Conservation (phyloP, 2,888 invertebrate species). For the Eledone cirrhosa region DNA sequence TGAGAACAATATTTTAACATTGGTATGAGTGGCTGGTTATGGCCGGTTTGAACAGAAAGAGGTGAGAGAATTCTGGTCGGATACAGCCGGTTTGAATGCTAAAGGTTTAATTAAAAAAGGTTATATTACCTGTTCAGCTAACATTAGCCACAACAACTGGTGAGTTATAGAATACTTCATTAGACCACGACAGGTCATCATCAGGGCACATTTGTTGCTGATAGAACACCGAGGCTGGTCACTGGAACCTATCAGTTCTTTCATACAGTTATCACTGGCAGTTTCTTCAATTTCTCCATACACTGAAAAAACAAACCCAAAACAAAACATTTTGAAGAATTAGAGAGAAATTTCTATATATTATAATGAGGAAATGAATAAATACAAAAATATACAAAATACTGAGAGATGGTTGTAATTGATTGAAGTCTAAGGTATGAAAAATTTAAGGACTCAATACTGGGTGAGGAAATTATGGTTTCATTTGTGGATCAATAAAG, state of each 20-base stretch:
- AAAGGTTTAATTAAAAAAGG: too few species aligned
- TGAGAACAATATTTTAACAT: too few species aligned
- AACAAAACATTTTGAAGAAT: neutral
- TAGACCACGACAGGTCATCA: slow-evolving; percentile 52
- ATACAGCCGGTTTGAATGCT: too few species aligned
- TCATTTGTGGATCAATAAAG: too few species aligned
- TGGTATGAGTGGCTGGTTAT: too few species aligned
- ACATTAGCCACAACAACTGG: slow-evolving; percentile 55
- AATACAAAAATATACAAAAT: neutral
- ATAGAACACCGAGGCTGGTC: slow-evolving; percentile 45
- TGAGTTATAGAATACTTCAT: slow-evolving; percentile 57
- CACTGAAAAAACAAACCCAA: neutral
- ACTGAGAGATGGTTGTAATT: too few species aligned
- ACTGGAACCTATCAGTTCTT: slow-evolving; percentile 48
- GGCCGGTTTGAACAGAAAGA: too few species aligned
- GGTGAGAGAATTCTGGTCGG: too few species aligned
- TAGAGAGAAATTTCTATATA: neutral
- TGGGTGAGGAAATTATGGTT: too few species aligned
- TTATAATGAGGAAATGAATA: neutral
- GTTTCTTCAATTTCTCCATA: slow-evolving; percentile 42
- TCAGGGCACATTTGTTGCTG: slow-evolving; percentile 43
- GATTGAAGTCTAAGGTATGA: too few species aligned
- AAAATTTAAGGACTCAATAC: too few species aligned
- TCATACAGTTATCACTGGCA: slow-evolving; percentile 54
- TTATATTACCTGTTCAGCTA: slow-evolving; percentile 52